Percentiles rank a stretch among this genome's conserved stretches.
These are phyloP conservation scores for Caiman crocodilus DNA, from an alignment of 2,797 vertebrate species.

Conservation along the genomic window DNA sequence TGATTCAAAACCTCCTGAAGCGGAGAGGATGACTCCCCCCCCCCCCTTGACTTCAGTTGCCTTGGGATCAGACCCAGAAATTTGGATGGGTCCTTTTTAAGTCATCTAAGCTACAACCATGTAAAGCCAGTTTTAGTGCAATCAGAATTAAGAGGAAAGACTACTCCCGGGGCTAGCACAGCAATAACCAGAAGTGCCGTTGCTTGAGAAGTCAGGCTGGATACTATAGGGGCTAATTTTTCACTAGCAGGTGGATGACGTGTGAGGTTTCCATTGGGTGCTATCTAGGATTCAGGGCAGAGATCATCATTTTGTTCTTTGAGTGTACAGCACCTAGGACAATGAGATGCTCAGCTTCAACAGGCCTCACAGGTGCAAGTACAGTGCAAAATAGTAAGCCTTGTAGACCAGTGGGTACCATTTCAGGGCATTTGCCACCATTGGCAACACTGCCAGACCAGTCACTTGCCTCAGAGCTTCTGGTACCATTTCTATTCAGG, in stretches of 20 bases:
- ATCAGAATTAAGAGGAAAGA: not conserved
- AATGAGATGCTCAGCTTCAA: not conserved
- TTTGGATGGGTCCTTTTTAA: not conserved
- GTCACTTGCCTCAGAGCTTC: constrained; percentile 37
- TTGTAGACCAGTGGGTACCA: not conserved
- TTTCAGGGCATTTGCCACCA: not conserved
- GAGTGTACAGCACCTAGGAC: fast-evolving
- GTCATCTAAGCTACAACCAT: not conserved
- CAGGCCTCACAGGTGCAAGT: not conserved
- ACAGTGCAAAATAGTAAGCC: not conserved
- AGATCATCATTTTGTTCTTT: not conserved
- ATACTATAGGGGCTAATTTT: not conserved
- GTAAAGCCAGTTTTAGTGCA: not conserved
- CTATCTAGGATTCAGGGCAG: not conserved
- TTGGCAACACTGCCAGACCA: not conserved
- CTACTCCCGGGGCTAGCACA: not conserved
- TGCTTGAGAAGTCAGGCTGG: not conserved
- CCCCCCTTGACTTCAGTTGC: not conserved
- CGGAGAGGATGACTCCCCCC: not conserved
- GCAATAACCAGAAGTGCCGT: not conserved
- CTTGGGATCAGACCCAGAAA: not conserved
- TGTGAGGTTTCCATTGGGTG: not conserved
- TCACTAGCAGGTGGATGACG: not conserved
- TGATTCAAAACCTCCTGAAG: not conserved
- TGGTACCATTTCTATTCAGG: constrained; percentile 9